Evolutionary conservation across 2,888 invertebrate genomes (phyloP), one percentile per base, ranked within the genome.

Genomic region (Bugulina stolonifera): DNA sequence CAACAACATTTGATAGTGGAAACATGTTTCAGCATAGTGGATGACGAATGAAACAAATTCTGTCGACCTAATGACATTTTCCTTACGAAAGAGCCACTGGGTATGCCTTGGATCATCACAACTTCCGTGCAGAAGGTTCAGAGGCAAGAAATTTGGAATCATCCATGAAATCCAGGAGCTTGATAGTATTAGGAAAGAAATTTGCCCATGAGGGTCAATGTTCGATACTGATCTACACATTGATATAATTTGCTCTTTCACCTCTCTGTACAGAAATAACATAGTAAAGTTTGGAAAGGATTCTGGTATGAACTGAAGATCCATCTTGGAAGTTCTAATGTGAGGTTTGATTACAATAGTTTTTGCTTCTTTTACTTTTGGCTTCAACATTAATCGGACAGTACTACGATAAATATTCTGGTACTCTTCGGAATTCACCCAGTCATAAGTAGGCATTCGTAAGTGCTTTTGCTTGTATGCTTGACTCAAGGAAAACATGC

Each of bases 101-200:
- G n/a, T 3, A 27, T 57, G 57, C 23, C n/a, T 27, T 27, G 57
- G 23, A 18, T 57, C 23, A 27, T 57, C 5, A 23, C 57, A 57
- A 5, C 57, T 5, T 14, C 3, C 25, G 10, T 14, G n/a, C 10
- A 5, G 10, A 14, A 57, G 5, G 25, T 3, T n/a, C 3, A n/a
- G 5, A 5, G 23, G 76, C 22, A 78, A 76, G 73, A 25, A 14
- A 25, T 23, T 23, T 22, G 57, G 57, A 14, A 57, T 14, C 10
- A 57, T 23, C 10, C 10, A n/a, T 3, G 25, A 57, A n/a, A 57
- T 5, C 57, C 5, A 57, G n/a, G 57, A n/a, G 25, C n/a, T 5
- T n/a, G 10, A 5, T 14, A 25, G 3, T 5, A 57, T 57, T 22
- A n/a, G n/a, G 3, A 22, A 22, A 23, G 10, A 14, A 3, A 5